Percentiles rank a stretch among this genome's conserved stretches.
phyloP scores from a whole-genome alignment of 2,113 vertebrate species.

The Pteropus alecto region DNA sequence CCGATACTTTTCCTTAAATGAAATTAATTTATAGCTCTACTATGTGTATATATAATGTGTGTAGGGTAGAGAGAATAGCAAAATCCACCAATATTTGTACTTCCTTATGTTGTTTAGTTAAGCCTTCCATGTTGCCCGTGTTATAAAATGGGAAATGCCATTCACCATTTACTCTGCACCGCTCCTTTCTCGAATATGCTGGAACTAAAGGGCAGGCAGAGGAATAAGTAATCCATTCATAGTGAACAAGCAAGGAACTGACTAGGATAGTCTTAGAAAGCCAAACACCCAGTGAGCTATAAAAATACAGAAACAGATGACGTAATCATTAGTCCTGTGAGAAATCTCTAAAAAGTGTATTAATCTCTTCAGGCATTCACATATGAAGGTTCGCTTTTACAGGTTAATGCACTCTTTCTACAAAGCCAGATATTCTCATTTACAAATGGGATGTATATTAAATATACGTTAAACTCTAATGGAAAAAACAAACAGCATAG shows the following conservation, averaged over 20 bases:
- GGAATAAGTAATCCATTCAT: conserved; percentile 76
- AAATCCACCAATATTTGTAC: not conserved
- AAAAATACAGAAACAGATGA: conserved; percentile 59
- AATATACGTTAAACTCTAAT: not conserved
- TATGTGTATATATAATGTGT: not conserved
- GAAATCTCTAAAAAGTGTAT: not conserved
- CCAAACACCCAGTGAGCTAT: not conserved
- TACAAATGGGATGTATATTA: not conserved
- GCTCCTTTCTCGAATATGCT: conserved; percentile 83
- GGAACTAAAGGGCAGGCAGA: conserved; percentile 74
- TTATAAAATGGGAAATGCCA: conserved; percentile 83
- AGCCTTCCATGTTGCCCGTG: conserved; percentile 65
- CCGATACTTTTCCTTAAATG: not conserved
- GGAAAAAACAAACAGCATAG: not conserved
- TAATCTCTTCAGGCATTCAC: conserved; percentile 34
- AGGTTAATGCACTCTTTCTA: not conserved
- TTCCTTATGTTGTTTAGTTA: conserved; percentile 2
- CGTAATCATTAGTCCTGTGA: conserved; percentile 5
- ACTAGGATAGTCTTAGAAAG: conserved; percentile 56
- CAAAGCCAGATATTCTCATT: conserved; percentile 32
- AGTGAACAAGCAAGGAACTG: conserved; percentile 55
- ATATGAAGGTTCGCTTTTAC: conserved; percentile 6
- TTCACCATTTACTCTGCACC: conserved; percentile 65
- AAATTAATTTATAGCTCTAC: not conserved
- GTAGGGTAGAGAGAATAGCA: not conserved